Evolutionary conservation across 2,888 invertebrate species (phyloP).

Genomic region (Rotaria magnacalcarata): DNA sequence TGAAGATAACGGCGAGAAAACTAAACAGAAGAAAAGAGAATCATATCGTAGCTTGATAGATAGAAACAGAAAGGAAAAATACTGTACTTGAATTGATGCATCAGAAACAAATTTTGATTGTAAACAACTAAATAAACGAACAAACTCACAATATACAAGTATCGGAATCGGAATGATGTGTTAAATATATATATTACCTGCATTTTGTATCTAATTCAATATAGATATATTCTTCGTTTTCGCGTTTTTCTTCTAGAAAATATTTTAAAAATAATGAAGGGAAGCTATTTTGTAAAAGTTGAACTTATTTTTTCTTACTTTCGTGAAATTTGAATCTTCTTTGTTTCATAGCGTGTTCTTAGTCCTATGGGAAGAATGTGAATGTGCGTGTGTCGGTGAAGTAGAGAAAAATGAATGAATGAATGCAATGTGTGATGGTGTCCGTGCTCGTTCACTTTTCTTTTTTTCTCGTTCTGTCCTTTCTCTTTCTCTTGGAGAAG

Average conservation of each 20-base stretch:
- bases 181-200: neutral
- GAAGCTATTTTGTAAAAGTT: too few species aligned
- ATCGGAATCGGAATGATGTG: neutral
- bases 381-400: conserved; percentile 14
- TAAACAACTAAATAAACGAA: neutral
- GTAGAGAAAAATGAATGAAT: conserved; percentile 12
- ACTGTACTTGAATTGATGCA: neutral
- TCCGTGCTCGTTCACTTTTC: conserved; percentile 21
- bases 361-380: neutral
- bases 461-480: neutral
- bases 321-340: neutral
- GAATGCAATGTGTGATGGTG: conserved; percentile 18
- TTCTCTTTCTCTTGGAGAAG: neutral
- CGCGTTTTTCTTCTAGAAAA: neutral
- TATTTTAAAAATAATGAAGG: too few species aligned
- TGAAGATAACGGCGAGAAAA: conserved; percentile 17
- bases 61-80: neutral
- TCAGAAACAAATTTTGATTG: neutral
- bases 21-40: neutral
- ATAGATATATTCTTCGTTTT: neutral
- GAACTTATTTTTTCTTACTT: neutral
- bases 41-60: too few species aligned
- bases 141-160: neutral
- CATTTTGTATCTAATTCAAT: conserved; percentile 20
- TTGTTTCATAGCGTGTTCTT: conserved; percentile 7